Conservation (phyloP, 2,113 vertebrate species). For the Riparia riparia region DNA sequence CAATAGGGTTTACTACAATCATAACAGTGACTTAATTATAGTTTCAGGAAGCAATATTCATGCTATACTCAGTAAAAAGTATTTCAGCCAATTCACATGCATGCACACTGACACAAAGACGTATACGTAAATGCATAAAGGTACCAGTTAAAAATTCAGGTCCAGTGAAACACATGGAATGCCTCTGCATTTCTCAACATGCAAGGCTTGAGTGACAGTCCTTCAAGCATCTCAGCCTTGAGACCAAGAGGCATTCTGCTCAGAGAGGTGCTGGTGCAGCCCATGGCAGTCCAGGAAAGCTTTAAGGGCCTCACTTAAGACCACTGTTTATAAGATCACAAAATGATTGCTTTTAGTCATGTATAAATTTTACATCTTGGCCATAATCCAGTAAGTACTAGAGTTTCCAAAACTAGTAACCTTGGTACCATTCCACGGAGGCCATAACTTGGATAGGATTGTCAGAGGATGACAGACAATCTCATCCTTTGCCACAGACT, state of each 20-base stretch:
- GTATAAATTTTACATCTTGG: background rate
- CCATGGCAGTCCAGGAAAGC: background rate
- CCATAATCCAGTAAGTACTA: background rate
- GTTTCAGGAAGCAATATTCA: background rate
- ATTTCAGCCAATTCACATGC: background rate
- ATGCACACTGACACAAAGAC: background rate
- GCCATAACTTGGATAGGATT: background rate
- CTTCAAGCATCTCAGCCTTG: background rate
- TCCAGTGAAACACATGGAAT: background rate
- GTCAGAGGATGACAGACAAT: background rate
- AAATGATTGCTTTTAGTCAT: background rate
- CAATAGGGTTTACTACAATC: background rate
- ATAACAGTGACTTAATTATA: background rate
- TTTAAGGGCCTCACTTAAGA: background rate
- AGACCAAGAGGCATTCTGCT: accelerated
- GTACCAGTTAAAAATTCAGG: background rate
- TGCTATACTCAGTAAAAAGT: background rate
- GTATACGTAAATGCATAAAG: background rate
- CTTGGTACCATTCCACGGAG: background rate
- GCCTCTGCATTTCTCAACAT: background rate
- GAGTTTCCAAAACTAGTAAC: background rate
- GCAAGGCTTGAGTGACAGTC: accelerated
- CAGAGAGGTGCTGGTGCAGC: background rate
- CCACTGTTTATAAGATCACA: background rate
- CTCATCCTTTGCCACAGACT: background rate